Evolutionary conservation across 1,140 invertebrate genomes (phyloP).

Genomic region (Calosoma granatense): DNA sequence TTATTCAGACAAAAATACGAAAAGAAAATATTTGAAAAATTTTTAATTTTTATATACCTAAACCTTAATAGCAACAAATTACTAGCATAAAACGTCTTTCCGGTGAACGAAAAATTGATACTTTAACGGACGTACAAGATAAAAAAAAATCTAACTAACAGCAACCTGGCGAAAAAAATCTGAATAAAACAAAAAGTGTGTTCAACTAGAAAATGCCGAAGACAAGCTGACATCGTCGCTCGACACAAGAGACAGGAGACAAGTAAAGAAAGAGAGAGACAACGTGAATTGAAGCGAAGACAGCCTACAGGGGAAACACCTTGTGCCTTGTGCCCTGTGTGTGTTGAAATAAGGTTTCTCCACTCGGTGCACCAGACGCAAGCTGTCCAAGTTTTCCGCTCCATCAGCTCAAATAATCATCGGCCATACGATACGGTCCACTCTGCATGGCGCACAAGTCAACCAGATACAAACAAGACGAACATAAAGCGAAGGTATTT

Average conservation of each 20-base stretch:
- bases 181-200: no score
- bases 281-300: no score
- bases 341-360: not conserved
- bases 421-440: not conserved
- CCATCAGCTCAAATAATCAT: not conserved
- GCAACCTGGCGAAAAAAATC: no score
- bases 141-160: no score
- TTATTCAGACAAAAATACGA: not conserved
- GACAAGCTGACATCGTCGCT: no score
- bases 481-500: not conserved
- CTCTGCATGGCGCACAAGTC: not conserved
- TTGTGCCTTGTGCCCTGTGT: no score
- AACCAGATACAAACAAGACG: not conserved
- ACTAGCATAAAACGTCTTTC: not conserved
- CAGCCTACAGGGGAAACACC: not conserved
- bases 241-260: no score
- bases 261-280: no score
- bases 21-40: not conserved
- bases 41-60: not conserved
- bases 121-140: not conserved
- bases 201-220: no score
- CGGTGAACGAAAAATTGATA: not conserved
- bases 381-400: not conserved
- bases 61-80: not conserved
- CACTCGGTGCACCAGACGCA: not conserved